Conservation (phyloP, 1,140 invertebrate species). For the Notospermus geniculatus region DNA sequence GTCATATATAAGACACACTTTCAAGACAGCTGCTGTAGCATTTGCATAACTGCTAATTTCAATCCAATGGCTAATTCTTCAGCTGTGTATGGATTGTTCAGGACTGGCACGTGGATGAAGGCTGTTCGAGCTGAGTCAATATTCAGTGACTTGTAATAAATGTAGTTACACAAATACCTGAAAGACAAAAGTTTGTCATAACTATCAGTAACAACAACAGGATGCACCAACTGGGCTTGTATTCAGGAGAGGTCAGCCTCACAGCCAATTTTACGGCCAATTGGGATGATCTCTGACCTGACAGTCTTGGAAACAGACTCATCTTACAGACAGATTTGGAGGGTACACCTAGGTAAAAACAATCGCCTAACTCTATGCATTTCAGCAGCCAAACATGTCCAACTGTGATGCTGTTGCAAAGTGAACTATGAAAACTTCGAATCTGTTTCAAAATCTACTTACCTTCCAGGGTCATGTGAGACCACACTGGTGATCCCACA, state of each 20-base stretch:
- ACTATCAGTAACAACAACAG: neutral
- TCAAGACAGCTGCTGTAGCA: conserved; percentile 37
- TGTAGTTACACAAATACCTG: conserved; percentile 61
- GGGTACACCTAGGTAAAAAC: no score
- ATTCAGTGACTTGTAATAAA: conserved; percentile 58
- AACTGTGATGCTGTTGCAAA: no score
- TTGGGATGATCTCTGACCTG: no score
- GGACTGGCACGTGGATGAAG: conserved; percentile 60
- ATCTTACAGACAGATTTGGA: no score
- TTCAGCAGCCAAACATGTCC: no score
- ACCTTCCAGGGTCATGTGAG: conserved; percentile 57
- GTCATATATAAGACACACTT: no score
- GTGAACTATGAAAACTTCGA: no score
- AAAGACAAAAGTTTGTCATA: conserved; percentile 11
- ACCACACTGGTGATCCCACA: conserved; percentile 47
- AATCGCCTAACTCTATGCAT: no score
- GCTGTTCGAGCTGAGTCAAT: conserved; percentile 53
- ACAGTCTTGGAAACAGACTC: no score
- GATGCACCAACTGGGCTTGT: neutral
- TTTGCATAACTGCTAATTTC: conserved; percentile 35
- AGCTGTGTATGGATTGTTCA: conserved; percentile 50
- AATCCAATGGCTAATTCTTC: conserved; percentile 43
- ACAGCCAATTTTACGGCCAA: no score
- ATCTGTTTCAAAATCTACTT: no score
- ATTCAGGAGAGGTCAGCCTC: neutral